Base-by-base conservation (phyloP, 2,888 invertebrate species). In the Scelioninae gen. 1 region DNA sequence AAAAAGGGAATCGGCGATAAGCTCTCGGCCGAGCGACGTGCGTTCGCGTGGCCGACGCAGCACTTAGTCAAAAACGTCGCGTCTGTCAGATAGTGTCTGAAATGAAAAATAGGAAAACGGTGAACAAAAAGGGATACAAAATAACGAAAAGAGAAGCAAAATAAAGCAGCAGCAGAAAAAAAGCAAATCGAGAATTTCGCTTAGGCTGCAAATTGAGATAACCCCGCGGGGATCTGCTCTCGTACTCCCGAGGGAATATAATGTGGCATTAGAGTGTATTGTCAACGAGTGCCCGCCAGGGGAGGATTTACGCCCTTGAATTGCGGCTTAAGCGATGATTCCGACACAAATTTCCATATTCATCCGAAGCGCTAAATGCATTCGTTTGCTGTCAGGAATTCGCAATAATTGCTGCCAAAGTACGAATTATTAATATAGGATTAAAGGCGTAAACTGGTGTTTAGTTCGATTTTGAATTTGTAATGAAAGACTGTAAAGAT, bases 151-250 rank as follows among this genome's bases (percentile, higher is more conserved):
- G 34, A 31, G 10, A 34, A 5, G 5, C 7, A 34, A 34, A 34
- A 34, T 7, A 34, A 34, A 34, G 34, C 1, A 13, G 34, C 16
- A 34, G 55, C 29, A 47, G 43, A 23, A 23, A 72, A 81, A 83
- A 84, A 84, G 82, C 80, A 86, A 84, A 86, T 84, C 80, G 68
- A 76, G 85, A 81, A 58, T 66, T 62, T 58, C 78, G 83, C 82
- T 86, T 88, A 82, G 88, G 84, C 88, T 89, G 90, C 87, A 88
- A 90, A 89, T 90, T 90, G 88, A 87, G 90, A 91, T 90, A 90
- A 89, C 88, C 86, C 85, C 86, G 84, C 78, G 80, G 77, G 82
- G 84, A 83, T 83, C 82, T 79, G 72, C 51, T 60, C 49, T 74
- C 62, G 72, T 31, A 83, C 53, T 77, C 84, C 69, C 75, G 53